These are phyloP conservation scores for Ornithoptera priamus DNA, from an alignment of 2,888 invertebrate genomes.

Conservation along the genomic window DNA sequence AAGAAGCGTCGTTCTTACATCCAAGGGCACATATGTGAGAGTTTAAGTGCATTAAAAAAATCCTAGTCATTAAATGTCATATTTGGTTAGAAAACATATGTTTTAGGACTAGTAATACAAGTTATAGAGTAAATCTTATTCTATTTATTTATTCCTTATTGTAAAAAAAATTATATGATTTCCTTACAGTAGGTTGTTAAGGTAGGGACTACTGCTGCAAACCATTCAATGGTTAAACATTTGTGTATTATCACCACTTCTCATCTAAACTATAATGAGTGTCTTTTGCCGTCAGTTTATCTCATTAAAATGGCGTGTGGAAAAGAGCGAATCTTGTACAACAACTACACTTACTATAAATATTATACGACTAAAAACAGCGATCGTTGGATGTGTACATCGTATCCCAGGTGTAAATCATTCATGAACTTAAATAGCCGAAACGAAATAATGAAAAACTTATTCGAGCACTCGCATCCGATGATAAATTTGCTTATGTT, in stretches of 20 bases:
- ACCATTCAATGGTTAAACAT: background rate
- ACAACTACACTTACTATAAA: slow-evolving; percentile 39
- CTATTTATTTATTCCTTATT: background rate
- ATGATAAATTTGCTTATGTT: slow-evolving; percentile 1
- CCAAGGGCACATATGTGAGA: slow-evolving; percentile 31
- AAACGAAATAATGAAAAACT: slow-evolving; percentile 32
- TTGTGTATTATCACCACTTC: background rate
- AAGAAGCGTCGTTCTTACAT: slow-evolving; percentile 36
- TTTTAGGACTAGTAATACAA: too few relatives aligned
- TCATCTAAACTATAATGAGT: background rate
- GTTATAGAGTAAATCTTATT: too few relatives aligned
- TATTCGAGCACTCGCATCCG: slow-evolving; percentile 12
- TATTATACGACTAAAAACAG: slow-evolving; percentile 32
- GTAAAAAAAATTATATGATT: background rate
- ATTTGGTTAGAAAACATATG: background rate
- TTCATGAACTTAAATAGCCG: slow-evolving; percentile 30
- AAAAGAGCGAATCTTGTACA: slow-evolving; percentile 33
- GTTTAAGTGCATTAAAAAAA: slow-evolving; percentile 1
- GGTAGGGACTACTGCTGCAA: background rate
- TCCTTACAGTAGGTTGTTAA: background rate
- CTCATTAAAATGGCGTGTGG: slow-evolving; percentile 26
- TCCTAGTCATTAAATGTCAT: background rate
- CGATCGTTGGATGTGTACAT: slow-evolving; percentile 40
- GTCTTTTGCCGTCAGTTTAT: slow-evolving; percentile 9
- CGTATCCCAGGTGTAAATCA: slow-evolving; percentile 39